phyloP scores from a whole-genome alignment of 2,888 invertebrate genomes.

The Cetonia aurata region DNA sequence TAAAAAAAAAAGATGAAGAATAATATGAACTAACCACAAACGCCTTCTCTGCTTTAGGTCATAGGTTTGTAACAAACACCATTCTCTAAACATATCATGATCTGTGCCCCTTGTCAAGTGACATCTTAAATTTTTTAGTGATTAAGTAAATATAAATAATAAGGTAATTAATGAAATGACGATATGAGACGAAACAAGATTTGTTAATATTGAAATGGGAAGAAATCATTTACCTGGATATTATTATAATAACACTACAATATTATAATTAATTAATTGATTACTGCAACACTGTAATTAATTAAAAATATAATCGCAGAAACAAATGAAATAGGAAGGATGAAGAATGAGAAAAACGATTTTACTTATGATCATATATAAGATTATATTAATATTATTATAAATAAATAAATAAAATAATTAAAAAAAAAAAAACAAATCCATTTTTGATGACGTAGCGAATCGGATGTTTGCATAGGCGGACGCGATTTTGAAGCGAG shows the following conservation, averaged over 20 bases:
- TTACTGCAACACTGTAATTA: conserved; percentile 41
- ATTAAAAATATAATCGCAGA: conserved; percentile 22
- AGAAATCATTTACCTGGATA: conserved; percentile 48
- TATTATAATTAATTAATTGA: neutral
- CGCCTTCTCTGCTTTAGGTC: conserved; percentile 71
- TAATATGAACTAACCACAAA: conserved; percentile 67
- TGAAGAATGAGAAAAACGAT: neutral
- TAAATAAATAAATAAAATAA: conserved; percentile 36
- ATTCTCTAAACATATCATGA: conserved; percentile 84
- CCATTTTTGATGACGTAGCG: conserved; percentile 19
- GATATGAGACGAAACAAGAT: conserved; percentile 55
- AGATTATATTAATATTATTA: conserved; percentile 30
- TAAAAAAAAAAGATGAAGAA: conserved; percentile 44
- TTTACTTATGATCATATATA: conserved; percentile 22
- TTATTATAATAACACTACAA: conserved; percentile 46
- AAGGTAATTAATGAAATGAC: conserved; percentile 60
- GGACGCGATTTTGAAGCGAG: conserved; percentile 13
- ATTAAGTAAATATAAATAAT: conserved; percentile 58
- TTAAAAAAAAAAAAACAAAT: conserved; percentile 22
- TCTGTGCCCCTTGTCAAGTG: conserved; percentile 81
- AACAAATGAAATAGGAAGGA: conserved; percentile 28
- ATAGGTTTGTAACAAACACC: conserved; percentile 74
- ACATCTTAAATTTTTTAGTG: conserved; percentile 69
- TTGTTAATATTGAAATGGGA: conserved; percentile 65
- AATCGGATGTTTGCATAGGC: conserved; percentile 27